A percentile compares a stretch with the other conserved stretches of the same genome.
Evolutionary conservation across 2,113 vertebrate genomes (phyloP).

Genomic region (Mus pahari): DNA sequence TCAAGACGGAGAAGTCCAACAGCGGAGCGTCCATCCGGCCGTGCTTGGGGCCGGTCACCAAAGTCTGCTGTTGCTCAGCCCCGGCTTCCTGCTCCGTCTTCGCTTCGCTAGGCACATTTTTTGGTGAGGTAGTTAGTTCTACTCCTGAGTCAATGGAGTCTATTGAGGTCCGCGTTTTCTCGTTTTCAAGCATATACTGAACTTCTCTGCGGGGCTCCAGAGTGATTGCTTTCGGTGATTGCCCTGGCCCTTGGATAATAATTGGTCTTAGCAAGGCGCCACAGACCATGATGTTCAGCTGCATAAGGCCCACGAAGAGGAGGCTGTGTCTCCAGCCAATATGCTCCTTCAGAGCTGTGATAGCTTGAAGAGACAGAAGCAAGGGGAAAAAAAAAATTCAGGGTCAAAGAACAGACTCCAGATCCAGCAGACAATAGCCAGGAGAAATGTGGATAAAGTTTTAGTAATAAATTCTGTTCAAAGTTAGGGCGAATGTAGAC

Average conservation of each 20-base stretch:
- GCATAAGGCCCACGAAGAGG: slow-evolving; percentile 90
- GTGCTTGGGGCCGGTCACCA: slow-evolving; percentile 5
- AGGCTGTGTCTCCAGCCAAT: slow-evolving; percentile 95
- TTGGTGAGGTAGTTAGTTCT: slow-evolving; percentile 91
- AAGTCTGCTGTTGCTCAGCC: slow-evolving; percentile 77
- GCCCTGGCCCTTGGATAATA: slow-evolving; percentile 82
- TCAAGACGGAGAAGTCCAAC: slow-evolving; percentile 94
- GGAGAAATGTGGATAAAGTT: background rate
- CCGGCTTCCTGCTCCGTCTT: slow-evolving; percentile 69
- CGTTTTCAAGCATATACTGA: slow-evolving; percentile 92
- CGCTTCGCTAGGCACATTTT: slow-evolving; percentile 85
- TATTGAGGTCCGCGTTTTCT: slow-evolving; percentile 92
- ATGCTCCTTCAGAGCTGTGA: slow-evolving; percentile 91
- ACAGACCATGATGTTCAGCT: slow-evolving; percentile 90
- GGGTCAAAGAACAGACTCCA: background rate
- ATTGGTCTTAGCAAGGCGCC: slow-evolving; percentile 93
- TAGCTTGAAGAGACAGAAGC: slow-evolving; percentile 82
- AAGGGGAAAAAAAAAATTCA: background rate
- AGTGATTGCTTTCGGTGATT: slow-evolving; percentile 72
- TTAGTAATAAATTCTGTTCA: background rate
- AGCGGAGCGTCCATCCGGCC: slow-evolving; percentile 83
- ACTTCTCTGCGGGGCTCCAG: slow-evolving; percentile 84
- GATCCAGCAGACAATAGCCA: background rate
- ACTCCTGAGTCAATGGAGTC: slow-evolving; percentile 97
- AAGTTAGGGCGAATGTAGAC: background rate